These are phyloP conservation scores for Napeogenes inachia DNA, from an alignment of 2,888 invertebrate genomes.

Conservation along the genomic window DNA sequence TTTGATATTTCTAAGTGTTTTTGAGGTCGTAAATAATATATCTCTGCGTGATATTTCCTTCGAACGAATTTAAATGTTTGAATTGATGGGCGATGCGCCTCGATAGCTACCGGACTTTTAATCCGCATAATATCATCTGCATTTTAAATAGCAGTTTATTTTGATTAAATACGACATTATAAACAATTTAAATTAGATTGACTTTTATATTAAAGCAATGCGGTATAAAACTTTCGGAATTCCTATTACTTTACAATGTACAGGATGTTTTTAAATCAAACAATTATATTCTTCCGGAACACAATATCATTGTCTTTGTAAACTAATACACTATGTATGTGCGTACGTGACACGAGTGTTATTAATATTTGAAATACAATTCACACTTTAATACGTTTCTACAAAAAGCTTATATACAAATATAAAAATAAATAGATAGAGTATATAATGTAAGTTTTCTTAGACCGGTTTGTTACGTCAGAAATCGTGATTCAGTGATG, in stretches of 20 bases:
- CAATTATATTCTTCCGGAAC: slow-evolving; percentile 23
- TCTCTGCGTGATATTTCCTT: slow-evolving; percentile 75
- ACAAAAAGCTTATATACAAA: background rate
- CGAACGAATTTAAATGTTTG: slow-evolving; percentile 64
- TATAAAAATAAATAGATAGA: background rate
- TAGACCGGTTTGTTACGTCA: slow-evolving; percentile 47
- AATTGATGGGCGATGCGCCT: slow-evolving; percentile 58
- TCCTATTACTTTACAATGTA: slow-evolving; percentile 13
- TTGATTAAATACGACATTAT: slow-evolving; percentile 35
- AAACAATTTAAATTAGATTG: slow-evolving; percentile 28
- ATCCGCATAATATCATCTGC: slow-evolving; percentile 45
- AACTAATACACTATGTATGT: slow-evolving; percentile 34
- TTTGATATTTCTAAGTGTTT: slow-evolving; percentile 75
- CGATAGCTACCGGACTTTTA: slow-evolving; percentile 67
- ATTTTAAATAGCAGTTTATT: slow-evolving; percentile 43
- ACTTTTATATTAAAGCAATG: slow-evolving; percentile 6
- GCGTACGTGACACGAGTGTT: slow-evolving; percentile 42
- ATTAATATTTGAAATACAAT: slow-evolving; percentile 18
- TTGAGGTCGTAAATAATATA: slow-evolving; percentile 73
- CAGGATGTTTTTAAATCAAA: slow-evolving; percentile 16
- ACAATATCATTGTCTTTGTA: slow-evolving; percentile 24
- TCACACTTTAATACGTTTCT: background rate
- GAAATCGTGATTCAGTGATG: slow-evolving; percentile 11
- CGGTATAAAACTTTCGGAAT: slow-evolving; percentile 10
- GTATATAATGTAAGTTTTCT: background rate